Evolutionary conservation across 1,140 invertebrate species (phyloP).

Genomic region (Drosophila fuyamai): DNA sequence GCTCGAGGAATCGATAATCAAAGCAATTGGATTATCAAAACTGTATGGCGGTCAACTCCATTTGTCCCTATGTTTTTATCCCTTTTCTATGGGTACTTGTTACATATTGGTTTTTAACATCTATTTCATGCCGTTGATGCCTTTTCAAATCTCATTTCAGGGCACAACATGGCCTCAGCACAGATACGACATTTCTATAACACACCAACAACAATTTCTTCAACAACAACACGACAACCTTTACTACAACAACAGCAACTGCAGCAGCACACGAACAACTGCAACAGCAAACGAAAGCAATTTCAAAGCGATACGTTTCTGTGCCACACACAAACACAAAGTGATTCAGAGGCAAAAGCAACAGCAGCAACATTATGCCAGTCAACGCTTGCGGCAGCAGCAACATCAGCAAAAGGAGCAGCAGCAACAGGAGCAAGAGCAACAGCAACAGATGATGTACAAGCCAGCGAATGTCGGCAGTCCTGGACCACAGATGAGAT

Average conservation of each 20-base stretch:
- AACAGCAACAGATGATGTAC: slow-evolving; percentile 64
- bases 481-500: slow-evolving; percentile 66
- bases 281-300: slow-evolving; percentile 61
- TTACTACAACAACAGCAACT: slow-evolving; percentile 61
- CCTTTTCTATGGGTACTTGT: slow-evolving; percentile 11
- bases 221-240: slow-evolving; percentile 70
- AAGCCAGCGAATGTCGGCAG: slow-evolving; percentile 55
- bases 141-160: slow-evolving; percentile 46
- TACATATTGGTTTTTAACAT: slow-evolving; percentile 48
- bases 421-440: slow-evolving; percentile 21
- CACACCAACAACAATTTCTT: slow-evolving; percentile 78
- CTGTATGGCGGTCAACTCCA: background rate
- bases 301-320: slow-evolving; percentile 67
- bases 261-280: slow-evolving; percentile 50
- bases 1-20: slow-evolving; percentile 42
- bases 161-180: slow-evolving; percentile 85
- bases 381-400: slow-evolving; percentile 21
- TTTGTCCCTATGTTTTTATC: slow-evolving; percentile 6
- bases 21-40: slow-evolving; percentile 52
- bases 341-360: slow-evolving; percentile 53
- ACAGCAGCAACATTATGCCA: slow-evolving; percentile 58
- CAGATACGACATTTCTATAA: slow-evolving; percentile 84
- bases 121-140: slow-evolving; percentile 19
- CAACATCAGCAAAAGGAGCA: slow-evolving; percentile 40
- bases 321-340: slow-evolving; percentile 69